Evolutionary conservation across 2,113 vertebrate genomes (phyloP), one percentile per base, ranked within the genome.

Genomic region (Rhabdomys dilectus): DNA sequence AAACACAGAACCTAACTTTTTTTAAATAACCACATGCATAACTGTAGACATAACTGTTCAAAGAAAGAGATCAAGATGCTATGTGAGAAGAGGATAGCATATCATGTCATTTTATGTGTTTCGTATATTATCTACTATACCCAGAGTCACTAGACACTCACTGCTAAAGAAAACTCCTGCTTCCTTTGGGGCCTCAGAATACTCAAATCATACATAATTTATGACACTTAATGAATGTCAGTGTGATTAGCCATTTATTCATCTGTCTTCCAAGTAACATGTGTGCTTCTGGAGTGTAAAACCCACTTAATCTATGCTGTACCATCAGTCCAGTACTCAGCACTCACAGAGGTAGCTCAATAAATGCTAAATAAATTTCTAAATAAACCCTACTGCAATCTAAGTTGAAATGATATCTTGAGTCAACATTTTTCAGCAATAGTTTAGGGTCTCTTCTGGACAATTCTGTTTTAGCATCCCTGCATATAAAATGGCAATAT

Each of bases 181-280:
- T 91, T 91, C 45, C 56, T 78, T 56, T 91, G 51, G 51, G 15
- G 3, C n/a, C 34, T 93, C 39, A 82, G 11, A 89, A 91, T 12
- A 29, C 19, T 76, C 31, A 89, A 85, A 22, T 81, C 45, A 73
- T 93, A 72, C 31, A 89, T 91, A 91, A 82, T 91, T 87, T 66
- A 89, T 89, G 45, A 68, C 21, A 82, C 17, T 70, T 81, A 91
- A n/a, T 94, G 53, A 68, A 91, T 93, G 73, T 93, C 73, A 56
- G 6, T 95, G 56, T 82, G 66, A 90, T 96, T 89, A 82, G 36
- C 42, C 19, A 62, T 51, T 90, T 87, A 62, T 0, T 68, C 17
- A 34, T 81, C 13, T 96, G 17, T 93, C 66, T 96, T 34, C 7
- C 39, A 95, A 93, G 86, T 90, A 80, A 1, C 53, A 82, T 93